These are phyloP conservation scores for Heliocidaris tuberculata DNA, from an alignment of 35 echinoderm and acorn worm species.

Conservation along the genomic window DNA sequence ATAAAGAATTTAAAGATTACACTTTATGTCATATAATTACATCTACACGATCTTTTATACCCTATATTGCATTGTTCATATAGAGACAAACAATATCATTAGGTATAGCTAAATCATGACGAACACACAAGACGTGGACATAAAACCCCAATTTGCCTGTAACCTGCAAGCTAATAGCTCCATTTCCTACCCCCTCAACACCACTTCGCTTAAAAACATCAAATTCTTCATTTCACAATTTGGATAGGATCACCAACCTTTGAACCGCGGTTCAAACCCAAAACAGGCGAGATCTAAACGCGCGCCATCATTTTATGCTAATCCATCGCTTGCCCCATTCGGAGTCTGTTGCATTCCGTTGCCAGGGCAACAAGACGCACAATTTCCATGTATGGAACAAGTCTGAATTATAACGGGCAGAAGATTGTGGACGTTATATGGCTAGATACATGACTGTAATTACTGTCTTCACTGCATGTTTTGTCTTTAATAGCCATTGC, in stretches of 20 bases:
- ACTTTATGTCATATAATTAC: too few species aligned
- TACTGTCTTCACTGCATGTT: not conserved
- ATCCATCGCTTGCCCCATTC: not conserved
- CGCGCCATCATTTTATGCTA: conserved; percentile 9
- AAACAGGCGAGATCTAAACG: not conserved
- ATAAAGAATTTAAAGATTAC: too few species aligned
- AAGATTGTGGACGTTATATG: not conserved
- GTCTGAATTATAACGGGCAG: not conserved
- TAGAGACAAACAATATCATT: too few species aligned
- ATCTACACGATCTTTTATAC: too few species aligned
- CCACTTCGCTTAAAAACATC: not conserved
- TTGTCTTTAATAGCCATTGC: not conserved
- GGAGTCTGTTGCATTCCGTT: not conserved
- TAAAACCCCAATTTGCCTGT: too few species aligned
- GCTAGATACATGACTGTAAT: not conserved
- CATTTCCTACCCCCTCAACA: not conserved
- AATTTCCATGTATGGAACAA: not conserved
- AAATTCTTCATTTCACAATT: not conserved
- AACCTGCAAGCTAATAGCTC: not conserved
- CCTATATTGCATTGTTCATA: too few species aligned
- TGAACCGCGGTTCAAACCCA: not conserved
- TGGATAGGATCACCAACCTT: not conserved
- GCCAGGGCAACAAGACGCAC: not conserved
- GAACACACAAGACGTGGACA: too few species aligned
- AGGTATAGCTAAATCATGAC: too few species aligned